Conservation (phyloP, 2,888 invertebrate genomes). For the Seira ritae region DNA sequence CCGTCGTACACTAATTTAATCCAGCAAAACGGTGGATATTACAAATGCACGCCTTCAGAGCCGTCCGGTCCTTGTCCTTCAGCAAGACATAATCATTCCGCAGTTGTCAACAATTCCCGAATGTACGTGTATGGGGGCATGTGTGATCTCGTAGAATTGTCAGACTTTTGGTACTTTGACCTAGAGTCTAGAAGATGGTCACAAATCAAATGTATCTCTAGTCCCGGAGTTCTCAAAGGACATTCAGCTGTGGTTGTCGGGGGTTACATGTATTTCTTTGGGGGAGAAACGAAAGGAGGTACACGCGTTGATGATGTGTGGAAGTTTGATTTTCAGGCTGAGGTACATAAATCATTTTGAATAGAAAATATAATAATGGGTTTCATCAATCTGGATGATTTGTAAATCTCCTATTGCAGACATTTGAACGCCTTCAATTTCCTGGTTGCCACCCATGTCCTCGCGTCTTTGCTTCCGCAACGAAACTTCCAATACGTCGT, state of each 20-base stretch:
- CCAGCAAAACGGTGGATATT: constrained; percentile 42
- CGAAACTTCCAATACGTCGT: constrained; percentile 28
- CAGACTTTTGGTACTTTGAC: constrained; percentile 89
- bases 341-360: constrained; percentile 66
- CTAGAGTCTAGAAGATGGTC: constrained; percentile 80
- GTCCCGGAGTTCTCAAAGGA: constrained; percentile 85
- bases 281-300: constrained; percentile 83
- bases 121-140: constrained; percentile 94
- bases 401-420: constrained; percentile 80
- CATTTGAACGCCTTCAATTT: constrained; percentile 84
- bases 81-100: constrained; percentile 89
- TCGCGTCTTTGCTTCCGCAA: constrained; percentile 41
- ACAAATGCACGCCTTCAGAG: constrained; percentile 26
- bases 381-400: too few relatives aligned
- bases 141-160: constrained; percentile 86
- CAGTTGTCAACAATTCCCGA: constrained; percentile 83
- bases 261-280: constrained; percentile 87
- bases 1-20: constrained; percentile 41
- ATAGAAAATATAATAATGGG: too few relatives aligned
- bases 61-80: constrained; percentile 78
- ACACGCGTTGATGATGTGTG: constrained; percentile 86
- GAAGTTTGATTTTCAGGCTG: constrained; percentile 87
- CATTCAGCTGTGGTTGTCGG: constrained; percentile 82
- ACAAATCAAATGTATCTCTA: constrained; percentile 80
- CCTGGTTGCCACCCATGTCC: constrained; percentile 75